Evolutionary conservation across 2,888 invertebrate genomes (phyloP), one percentile per base, ranked within the genome.

Genomic region (Thymelicus lineola): DNA sequence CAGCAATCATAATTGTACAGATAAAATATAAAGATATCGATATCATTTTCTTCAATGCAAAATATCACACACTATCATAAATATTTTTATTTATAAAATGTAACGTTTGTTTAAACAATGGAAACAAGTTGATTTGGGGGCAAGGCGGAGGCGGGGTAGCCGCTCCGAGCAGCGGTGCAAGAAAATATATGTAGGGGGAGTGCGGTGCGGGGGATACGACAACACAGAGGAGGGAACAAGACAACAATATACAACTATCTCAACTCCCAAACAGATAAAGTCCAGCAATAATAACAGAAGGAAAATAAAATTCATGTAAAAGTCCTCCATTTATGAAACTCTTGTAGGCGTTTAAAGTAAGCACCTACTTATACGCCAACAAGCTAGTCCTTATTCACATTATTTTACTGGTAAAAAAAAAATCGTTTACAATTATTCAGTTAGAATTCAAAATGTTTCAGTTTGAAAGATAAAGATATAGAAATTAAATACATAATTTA

Each of bases 71-170:
- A 42, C 42, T 12, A 3, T 2, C 3, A 28, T 28, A 42, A 42
- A 42, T 42, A 10, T 6, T 6, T 59, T 58, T 17, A 14, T 45
- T 7, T 7, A 28, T 61, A n/a, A 57, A 69, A 63, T 17, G 59
- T 17, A 45, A 36, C 35, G 14, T 59, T 28, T 58, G 42, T 57
- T 57, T 42, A 53, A 67, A 74, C 79, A 90, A 81, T 91, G 93
- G 90, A 90, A 86, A 90, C 89, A 60, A 73, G 80, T 72, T 74
- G 75, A 76, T 79, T 80, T 64, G 68, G 83, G 70, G 88, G 88
- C 84, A 87, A 88, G 87, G 87, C 78, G 86, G 88, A 84, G 91
- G 90, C 88, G 90, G 91, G 88, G 91, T 86, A 84, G 86, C 89
- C 86, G 87, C 79, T 81, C 82, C 80, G 81, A 79, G 69, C 65